Evolutionary conservation across 2,797 vertebrate genomes (phyloP), one percentile per base, ranked within the genome.

Genomic region (Crocidura indochinensis): DNA sequence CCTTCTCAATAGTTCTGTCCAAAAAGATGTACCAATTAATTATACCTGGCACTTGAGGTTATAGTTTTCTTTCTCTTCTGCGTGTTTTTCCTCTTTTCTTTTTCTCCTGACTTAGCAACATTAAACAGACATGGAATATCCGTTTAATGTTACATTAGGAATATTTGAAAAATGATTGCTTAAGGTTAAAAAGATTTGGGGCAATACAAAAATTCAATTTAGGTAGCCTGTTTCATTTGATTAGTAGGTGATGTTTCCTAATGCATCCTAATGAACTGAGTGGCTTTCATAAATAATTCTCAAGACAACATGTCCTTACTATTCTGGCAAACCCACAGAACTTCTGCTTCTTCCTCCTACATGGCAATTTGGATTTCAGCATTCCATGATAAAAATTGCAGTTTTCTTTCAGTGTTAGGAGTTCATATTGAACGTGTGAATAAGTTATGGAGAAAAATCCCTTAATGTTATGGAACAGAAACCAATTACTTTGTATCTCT

Each of bases 311-410:
- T 92, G 92, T 93, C 91, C 93, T 96, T 71, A 87, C 27, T 71
- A 89, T 71, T 47, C 87, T 84, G 51, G 49, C 67, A 92, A 96
- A 85, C 92, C 95, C 95, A 95, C 95, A 95, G 79, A 95, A 93
- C 91, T 94, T 95, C 91, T 97, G 95, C 92, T 94, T 38, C 81
- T 89, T 94, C 94, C 82, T 96, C 84, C 91, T 91, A 96, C 91
- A 78, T 94, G 77, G 79, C 95, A 92, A 29, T 94, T 95, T 94
- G 92, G 73, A 71, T 89, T 96, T 94, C 53, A 96, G 80, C 72
- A 89, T 79, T 79, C 56, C 56, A 77, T 24, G 27, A 91, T 46
- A 94, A 95, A 91, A 93, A 68, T 87, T 56, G 82, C n/a, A 79
- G 81, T 92, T 95, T 84, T 90, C 60, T 91, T 90, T 93, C 53